Evolutionary conservation across 2,888 invertebrate species (phyloP).

Genomic region (Megamerina dolium): DNA sequence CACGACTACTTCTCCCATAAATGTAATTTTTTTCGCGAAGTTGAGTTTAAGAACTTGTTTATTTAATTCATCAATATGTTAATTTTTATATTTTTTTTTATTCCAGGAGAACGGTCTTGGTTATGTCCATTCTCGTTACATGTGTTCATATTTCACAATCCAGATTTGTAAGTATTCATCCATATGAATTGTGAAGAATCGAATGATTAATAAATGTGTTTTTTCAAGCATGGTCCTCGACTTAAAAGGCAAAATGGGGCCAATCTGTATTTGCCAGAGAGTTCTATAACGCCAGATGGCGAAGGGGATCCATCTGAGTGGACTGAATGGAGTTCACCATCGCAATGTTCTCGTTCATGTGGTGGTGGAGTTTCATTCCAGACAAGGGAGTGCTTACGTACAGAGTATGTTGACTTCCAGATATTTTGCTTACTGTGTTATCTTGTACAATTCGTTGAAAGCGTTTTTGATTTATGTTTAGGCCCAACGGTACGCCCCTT

Average conservation of each 20-base stretch:
- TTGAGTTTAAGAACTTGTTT: too few species aligned
- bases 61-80: too few species aligned
- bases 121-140: constrained; percentile 54
- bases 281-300: constrained; percentile 64
- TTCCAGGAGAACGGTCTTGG: constrained; percentile 60
- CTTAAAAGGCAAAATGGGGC: constrained; percentile 74
- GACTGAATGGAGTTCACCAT: constrained; percentile 78
- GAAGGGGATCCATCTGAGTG: constrained; percentile 63
- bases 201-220: background rate
- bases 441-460: too few species aligned
- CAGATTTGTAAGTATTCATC: constrained; percentile 55
- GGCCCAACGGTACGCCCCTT: constrained; percentile 56
- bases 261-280: constrained; percentile 65
- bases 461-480: constrained; percentile 37
- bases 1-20: too few species aligned
- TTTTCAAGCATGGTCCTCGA: constrained; percentile 60
- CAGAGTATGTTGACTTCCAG: constrained; percentile 53
- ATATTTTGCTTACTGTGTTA: too few species aligned
- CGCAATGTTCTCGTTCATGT: constrained; percentile 83
- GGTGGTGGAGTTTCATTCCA: constrained; percentile 90
- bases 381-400: constrained; percentile 66
- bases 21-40: too few species aligned
- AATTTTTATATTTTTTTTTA: too few species aligned
- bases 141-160: constrained; percentile 53
- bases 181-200: background rate